Evolutionary conservation across 2,113 vertebrate genomes (phyloP).

Genomic region (Lontra canadensis): DNA sequence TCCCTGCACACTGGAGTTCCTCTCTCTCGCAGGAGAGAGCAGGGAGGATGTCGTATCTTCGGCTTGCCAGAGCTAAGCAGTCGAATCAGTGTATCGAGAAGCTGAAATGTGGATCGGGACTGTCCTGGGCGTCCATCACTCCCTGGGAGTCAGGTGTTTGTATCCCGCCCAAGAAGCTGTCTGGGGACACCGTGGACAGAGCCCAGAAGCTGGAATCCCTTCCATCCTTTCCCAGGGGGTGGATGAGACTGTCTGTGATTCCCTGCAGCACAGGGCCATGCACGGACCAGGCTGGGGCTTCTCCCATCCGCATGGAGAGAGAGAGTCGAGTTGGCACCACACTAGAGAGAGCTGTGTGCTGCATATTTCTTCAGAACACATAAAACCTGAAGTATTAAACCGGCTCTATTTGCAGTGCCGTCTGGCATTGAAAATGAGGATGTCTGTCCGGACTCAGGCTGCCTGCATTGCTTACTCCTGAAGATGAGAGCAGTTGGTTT

Average conservation of each 20-base stretch:
- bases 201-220: neutral
- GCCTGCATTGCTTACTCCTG: accelerated
- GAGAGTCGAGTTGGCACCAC: neutral
- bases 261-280: neutral
- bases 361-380: neutral
- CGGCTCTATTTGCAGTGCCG: neutral
- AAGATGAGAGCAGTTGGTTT: neutral
- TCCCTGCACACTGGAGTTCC: neutral
- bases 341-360: neutral
- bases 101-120: neutral
- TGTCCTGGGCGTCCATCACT: accelerated
- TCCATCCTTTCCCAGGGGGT: neutral
- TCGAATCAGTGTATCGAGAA: neutral
- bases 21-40: neutral
- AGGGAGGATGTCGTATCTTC: neutral
- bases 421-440: neutral
- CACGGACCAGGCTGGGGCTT: neutral
- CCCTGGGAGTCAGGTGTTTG: neutral
- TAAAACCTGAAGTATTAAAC: neutral
- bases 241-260: neutral
- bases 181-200: neutral
- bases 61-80: neutral
- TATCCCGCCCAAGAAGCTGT: neutral
- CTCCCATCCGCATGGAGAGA: neutral
- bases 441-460: neutral